A percentile compares a stretch with the other conserved stretches of the same genome.
Evolutionary conservation across 2,797 vertebrate genomes (phyloP).

Genomic region (Anguilla pacifica): DNA sequence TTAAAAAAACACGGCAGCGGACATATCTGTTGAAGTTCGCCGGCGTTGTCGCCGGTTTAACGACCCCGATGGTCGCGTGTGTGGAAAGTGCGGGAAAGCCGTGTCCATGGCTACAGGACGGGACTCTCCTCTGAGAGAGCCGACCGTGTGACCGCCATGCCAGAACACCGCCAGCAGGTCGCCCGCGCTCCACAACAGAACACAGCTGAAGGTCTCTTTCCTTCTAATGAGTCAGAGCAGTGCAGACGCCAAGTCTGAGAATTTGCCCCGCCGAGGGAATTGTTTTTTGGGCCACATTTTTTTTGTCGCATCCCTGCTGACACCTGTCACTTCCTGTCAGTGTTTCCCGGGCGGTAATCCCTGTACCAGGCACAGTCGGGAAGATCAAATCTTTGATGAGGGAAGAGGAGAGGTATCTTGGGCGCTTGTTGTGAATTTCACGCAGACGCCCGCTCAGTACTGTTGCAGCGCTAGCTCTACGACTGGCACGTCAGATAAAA

Average conservation of each 20-base stretch:
- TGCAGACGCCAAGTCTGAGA: conserved; percentile 19
- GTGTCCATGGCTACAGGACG: neutral
- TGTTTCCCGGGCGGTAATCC: neutral
- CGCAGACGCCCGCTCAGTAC: neutral
- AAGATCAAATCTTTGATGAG: neutral
- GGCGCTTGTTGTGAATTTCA: neutral
- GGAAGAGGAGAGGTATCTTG: neutral
- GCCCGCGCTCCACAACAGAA: neutral
- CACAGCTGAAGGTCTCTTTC: neutral
- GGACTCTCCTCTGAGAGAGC: neutral
- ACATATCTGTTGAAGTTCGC: neutral
- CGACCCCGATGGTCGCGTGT: neutral
- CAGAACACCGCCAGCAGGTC: neutral
- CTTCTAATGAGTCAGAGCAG: neutral
- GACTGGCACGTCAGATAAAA: neutral
- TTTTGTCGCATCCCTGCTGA: neutral
- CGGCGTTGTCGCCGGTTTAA: neutral
- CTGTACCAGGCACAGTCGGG: neutral
- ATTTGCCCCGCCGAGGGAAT: conserved; percentile 2
- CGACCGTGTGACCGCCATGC: neutral
- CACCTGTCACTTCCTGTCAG: conserved; percentile 14
- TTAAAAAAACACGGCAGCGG: neutral
- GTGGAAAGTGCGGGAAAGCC: neutral
- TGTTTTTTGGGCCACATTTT: neutral
- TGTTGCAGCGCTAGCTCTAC: neutral